phyloP scores from a whole-genome alignment of 2,888 invertebrate genomes.

The Eutolmus rufibarbis region DNA sequence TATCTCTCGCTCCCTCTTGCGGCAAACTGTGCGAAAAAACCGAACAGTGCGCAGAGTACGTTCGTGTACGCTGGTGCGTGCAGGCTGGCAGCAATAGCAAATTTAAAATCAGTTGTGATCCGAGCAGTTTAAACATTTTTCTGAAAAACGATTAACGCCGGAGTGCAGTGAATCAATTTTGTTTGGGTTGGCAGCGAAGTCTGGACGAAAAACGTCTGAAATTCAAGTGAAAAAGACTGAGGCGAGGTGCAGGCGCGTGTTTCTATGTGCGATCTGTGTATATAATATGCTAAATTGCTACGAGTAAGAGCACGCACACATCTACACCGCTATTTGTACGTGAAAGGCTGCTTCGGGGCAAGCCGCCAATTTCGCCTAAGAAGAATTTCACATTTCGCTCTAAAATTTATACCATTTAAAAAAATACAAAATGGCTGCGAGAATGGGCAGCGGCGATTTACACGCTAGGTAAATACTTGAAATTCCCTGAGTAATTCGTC shows the following conservation, averaged over 20 bases:
- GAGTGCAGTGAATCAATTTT: not conserved
- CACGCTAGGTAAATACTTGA: slow-evolving; percentile 76
- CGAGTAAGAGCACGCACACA: not conserved
- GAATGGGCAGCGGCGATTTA: slow-evolving; percentile 76
- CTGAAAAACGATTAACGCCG: not conserved
- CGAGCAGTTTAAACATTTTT: not conserved
- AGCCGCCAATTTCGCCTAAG: slow-evolving; percentile 31
- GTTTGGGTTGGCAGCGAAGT: not conserved
- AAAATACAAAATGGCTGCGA: slow-evolving; percentile 84
- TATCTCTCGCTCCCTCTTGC: not conserved
- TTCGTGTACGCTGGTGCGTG: slow-evolving; percentile 26
- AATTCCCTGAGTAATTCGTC: not conserved
- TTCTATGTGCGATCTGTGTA: slow-evolving; percentile 4
- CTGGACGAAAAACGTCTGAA: not conserved
- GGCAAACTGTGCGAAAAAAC: not conserved
- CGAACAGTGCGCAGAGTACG: slow-evolving; percentile 15
- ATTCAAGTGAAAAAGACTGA: not conserved
- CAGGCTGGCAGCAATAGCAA: not conserved
- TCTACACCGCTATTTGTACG: not conserved
- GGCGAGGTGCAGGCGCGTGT: not conserved
- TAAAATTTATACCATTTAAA: slow-evolving; percentile 50
- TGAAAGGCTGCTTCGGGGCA: slow-evolving; percentile 1
- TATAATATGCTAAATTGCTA: not conserved
- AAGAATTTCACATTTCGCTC: slow-evolving; percentile 14
- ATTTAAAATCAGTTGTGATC: not conserved